Base-by-base conservation (phyloP, 2,888 invertebrate species). In the Diarsia rubi region DNA sequence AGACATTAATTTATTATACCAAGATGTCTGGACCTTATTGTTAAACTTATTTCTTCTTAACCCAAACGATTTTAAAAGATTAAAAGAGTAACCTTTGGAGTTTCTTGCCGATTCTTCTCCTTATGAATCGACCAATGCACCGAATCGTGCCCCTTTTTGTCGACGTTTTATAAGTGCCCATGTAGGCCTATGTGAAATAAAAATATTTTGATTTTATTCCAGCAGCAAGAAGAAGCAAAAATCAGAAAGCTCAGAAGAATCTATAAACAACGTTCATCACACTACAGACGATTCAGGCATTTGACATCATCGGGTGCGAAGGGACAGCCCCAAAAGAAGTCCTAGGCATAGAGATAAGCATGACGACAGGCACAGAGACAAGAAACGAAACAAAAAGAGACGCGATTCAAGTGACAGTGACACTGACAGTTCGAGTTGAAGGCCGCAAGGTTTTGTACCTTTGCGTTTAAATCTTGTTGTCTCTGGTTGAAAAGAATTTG, bases 261-360 rank as follows among this genome's bases (percentile, higher is more conserved):
- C 96, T 0, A 60, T 94, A n/a, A 95, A 96, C 78, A 95, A 96
- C 85, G 91, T 95, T 69, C 96, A 96, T 3, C 96, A 96, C 68
- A 96, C 96, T 3, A 96, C 96, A 0, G 96, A 96, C 75, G 96
- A 96, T 66, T 96, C 96, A 42, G 96, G 96, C 69, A 96, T 96
- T 94, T 96, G 96, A 96, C 96, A 96, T 93, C 95, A 96, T 78
- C 92, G 95, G 54, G 92, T 95, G 77, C 92, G 95, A 69, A 92
- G 95, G 82, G 95, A 94, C 37, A 95, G 95, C 88, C 95, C 95
- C 3, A 92, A 91, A 79, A 86, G 91, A 60, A 85, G 88, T 67
- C 89, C 91, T 64, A 91, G 87, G 75, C 88, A 88, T 52, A 92
- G 88, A 84, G 92, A 93, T 70, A 93, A 91, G 69, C 82, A 84